Evolutionary conservation across 2,888 invertebrate species (phyloP).

Genomic region (Glyphotaelius pellucidus): DNA sequence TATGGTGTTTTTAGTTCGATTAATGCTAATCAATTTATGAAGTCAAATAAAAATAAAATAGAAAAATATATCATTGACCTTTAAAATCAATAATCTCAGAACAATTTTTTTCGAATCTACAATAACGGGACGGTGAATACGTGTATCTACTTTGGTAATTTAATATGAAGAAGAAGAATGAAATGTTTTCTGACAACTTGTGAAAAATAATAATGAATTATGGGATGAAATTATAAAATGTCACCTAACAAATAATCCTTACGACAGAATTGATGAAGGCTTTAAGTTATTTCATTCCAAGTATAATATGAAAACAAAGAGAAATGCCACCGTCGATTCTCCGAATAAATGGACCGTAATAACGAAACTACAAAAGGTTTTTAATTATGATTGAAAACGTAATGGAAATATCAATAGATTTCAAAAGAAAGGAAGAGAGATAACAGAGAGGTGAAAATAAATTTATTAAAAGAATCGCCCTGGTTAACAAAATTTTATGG

Average conservation of each 20-base stretch:
- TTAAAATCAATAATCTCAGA: not conserved
- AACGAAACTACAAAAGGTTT: constrained; percentile 3
- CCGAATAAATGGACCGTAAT: constrained; percentile 6
- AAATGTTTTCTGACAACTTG: not conserved
- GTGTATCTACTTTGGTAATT: not conserved
- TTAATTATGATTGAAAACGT: constrained; percentile 26
- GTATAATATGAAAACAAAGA: not conserved
- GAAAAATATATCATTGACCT: not conserved
- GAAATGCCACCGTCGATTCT: not conserved
- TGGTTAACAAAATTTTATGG: not conserved
- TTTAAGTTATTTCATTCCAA: not conserved
- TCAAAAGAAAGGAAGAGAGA: not conserved
- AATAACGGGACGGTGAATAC: not conserved
- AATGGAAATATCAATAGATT: constrained; percentile 32
- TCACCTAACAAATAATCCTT: not conserved
- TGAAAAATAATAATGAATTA: not conserved
- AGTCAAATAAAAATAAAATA: too few species aligned
- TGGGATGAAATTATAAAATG: not conserved
- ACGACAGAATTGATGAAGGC: not conserved
- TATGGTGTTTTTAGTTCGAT: too few species aligned
- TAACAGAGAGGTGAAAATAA: not conserved
- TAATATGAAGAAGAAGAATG: not conserved
- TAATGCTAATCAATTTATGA: too few species aligned
- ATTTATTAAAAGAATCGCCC: not conserved
- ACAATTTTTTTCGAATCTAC: not conserved